Evolutionary conservation across 2,888 invertebrate genomes (phyloP), one percentile per base, ranked within the genome.

Genomic region (Heliothis peltigera): DNA sequence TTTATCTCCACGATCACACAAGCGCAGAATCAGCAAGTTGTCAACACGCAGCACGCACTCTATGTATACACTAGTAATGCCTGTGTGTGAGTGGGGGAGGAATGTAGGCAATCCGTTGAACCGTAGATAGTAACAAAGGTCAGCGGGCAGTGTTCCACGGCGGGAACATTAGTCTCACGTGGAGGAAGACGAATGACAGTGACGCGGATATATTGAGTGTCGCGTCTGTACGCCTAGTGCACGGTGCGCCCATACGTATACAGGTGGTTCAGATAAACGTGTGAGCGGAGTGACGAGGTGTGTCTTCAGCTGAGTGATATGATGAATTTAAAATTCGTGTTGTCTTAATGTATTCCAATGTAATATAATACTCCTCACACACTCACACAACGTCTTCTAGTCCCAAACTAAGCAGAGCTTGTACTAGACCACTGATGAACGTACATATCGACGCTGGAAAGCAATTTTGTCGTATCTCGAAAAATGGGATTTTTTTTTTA

Each of bases 171-270:
- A 35, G 46, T 21, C 21, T 19, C 22, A n/a, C 35, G 44, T 32
- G 53, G 18, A 17, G 21, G 15, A 22, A 32, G 72, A 70, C 65
- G 42, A 54, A 70, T 71, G 72, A 58, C 25, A 17, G 8, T 43
- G 32, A 42, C 42, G 49, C 25, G 42, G 53, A 70, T 51, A 18
- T 51, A 54, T 71, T 7, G 49, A 64, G 49, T 35, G 49, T 46
- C 49, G n/a, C 19, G 12, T 48, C 25, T 7, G 12, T 21, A 17
- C 15, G 17, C 19, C n/a, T n/a, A n/a, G 28, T 19, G 2, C n/a
- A 53, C 3, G 10, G 32, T 12, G 15, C 32, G 58, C 51, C 47
- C 42, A 8, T 35, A 17, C 25, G 25, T 35, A 35, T 42, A 25
- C 47, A 10, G 56, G 19, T 19, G 10, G 32, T 32, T 32, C 32